Evolutionary conservation across 2,797 vertebrate species (phyloP).

Genomic region (Sebastes steindachneri): DNA sequence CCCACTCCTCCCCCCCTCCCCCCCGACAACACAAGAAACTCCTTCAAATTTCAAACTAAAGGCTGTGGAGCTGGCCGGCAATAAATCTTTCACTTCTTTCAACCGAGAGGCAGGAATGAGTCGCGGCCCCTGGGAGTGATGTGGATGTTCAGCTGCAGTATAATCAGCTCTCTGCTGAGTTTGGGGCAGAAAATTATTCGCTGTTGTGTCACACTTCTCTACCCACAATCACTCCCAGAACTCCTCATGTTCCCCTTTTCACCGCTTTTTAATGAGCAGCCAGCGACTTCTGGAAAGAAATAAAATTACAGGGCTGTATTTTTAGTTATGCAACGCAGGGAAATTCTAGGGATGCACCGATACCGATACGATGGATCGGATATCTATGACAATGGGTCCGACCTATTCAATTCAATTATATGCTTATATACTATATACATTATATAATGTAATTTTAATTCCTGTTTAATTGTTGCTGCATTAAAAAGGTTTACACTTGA

Average conservation of each 20-base stretch:
- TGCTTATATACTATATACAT: too few species aligned
- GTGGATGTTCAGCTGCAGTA: constrained; percentile 34
- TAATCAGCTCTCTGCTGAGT: constrained; percentile 62
- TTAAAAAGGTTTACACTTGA: too few species aligned
- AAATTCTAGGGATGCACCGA: too few species aligned
- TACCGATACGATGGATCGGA: too few species aligned
- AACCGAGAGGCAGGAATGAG: constrained; percentile 30
- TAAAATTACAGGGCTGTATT: neutral
- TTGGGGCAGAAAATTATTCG: constrained; percentile 15
- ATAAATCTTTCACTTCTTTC: constrained; percentile 58
- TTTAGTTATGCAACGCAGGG: neutral
- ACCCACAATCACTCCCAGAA: neutral
- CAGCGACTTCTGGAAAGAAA: neutral
- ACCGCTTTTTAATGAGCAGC: constrained; percentile 13
- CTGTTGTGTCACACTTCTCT: neutral
- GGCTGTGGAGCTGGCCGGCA: constrained; percentile 1
- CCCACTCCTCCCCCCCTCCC: neutral
- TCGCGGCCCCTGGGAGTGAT: constrained; percentile 24
- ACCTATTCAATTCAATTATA: too few species aligned
- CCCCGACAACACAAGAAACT: neutral
- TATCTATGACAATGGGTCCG: too few species aligned
- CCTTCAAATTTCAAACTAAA: neutral
- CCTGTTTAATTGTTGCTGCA: too few species aligned
- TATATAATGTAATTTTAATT: too few species aligned
- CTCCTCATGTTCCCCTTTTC: neutral